Conservation (phyloP, 2,888 invertebrate species). For the Troides aeacus region DNA sequence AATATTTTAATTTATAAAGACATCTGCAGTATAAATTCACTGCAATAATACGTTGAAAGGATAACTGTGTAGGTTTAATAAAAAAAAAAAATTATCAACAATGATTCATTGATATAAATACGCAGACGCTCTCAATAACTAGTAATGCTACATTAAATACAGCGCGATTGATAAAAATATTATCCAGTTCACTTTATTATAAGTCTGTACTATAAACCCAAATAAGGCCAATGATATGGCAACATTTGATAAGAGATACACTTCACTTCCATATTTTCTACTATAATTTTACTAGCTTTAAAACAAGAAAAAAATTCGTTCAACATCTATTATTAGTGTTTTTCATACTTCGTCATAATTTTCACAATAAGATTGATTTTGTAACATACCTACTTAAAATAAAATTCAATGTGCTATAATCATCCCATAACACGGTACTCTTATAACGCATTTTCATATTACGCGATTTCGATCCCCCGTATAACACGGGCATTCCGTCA, state of each 20-base stretch:
- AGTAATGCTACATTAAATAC: neutral
- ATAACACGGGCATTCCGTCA: too few species aligned
- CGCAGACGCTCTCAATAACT: neutral
- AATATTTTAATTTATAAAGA: neutral
- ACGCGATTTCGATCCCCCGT: too few species aligned
- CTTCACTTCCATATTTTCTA: neutral
- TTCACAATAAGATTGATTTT: too few species aligned
- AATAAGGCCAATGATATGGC: neutral
- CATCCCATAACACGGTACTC: too few species aligned
- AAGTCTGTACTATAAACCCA: neutral
- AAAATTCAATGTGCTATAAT: too few species aligned
- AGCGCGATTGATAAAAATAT: neutral
- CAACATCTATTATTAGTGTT: too few species aligned
- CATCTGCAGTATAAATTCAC: neutral
- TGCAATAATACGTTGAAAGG: neutral
- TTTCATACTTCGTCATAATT: too few species aligned
- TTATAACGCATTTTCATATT: too few species aligned
- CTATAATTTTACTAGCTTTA: neutral
- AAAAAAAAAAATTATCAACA: neutral
- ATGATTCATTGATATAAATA: neutral
- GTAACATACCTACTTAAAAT: too few species aligned
- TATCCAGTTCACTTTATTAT: neutral
- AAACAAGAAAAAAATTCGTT: too few species aligned
- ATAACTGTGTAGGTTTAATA: neutral
- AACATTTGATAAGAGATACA: constrained; percentile 2